These are phyloP conservation scores for human DNA, from an alignment of 2,113 vertebrate species.

Conservation along the genomic window GRCh38 chr4:142413001-142413500, in stretches of 20 bases:
- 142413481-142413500: neutral
- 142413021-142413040: neutral
- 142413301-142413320: neutral
- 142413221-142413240: neutral
- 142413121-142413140: neutral
- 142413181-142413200: neutral
- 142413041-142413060: conserved; percentile 45
- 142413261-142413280: neutral
- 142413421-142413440: neutral
- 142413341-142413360: neutral
- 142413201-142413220: neutral
- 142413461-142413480: neutral
- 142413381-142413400: neutral
- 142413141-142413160: neutral
- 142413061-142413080: neutral
- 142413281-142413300: neutral
- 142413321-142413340: neutral
- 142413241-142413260: neutral
- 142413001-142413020: neutral
- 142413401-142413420: neutral
- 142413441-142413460: neutral
- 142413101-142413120: conserved; percentile 8
- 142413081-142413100: neutral
- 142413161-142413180: neutral
- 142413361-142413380: neutral